These are phyloP conservation scores for Centruroides vittatus DNA, from an alignment of 1,140 invertebrate species.

Conservation along the genomic window DNA sequence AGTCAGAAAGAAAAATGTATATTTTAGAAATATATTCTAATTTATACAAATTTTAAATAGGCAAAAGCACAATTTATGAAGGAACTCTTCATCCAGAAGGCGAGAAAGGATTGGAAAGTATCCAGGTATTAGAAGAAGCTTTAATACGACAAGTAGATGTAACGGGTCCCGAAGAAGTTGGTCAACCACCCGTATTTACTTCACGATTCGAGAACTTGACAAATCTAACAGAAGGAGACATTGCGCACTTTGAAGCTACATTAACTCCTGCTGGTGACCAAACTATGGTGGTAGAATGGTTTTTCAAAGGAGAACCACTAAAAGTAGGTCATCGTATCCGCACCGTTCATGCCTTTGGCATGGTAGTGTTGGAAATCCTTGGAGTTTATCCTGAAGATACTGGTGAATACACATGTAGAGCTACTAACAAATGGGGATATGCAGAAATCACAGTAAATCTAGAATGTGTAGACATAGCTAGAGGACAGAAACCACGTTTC, in stretches of 20 bases:
- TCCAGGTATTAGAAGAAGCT: constrained; percentile 80
- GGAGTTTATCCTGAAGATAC: constrained; percentile 57
- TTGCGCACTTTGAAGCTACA: constrained; percentile 87
- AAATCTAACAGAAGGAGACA: constrained; percentile 73
- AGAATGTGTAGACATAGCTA: constrained; percentile 66
- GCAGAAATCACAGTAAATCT: constrained; percentile 71
- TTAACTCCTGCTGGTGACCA: constrained; percentile 86
- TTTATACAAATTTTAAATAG: constrained; percentile 1
- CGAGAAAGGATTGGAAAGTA: constrained; percentile 73
- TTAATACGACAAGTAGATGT: constrained; percentile 48
- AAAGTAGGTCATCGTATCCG: constrained; percentile 63
- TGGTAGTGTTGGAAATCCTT: constrained; percentile 86
- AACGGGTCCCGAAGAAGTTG: constrained; percentile 45
- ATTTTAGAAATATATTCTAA: background rate
- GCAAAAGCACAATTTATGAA: constrained; percentile 67
- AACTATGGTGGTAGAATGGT: constrained; percentile 95
- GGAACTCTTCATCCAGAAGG: constrained; percentile 85
- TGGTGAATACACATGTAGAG: constrained; percentile 58
- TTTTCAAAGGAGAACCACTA: constrained; percentile 77
- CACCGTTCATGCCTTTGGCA: constrained; percentile 89
- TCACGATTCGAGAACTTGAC: constrained; percentile 66
- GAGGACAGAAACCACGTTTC: constrained; percentile 73
- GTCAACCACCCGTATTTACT: constrained; percentile 72
- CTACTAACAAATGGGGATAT: constrained; percentile 23
- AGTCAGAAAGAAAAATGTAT: background rate